Conservation (phyloP, 2,113 vertebrate species). For the Corvus cornix region DNA sequence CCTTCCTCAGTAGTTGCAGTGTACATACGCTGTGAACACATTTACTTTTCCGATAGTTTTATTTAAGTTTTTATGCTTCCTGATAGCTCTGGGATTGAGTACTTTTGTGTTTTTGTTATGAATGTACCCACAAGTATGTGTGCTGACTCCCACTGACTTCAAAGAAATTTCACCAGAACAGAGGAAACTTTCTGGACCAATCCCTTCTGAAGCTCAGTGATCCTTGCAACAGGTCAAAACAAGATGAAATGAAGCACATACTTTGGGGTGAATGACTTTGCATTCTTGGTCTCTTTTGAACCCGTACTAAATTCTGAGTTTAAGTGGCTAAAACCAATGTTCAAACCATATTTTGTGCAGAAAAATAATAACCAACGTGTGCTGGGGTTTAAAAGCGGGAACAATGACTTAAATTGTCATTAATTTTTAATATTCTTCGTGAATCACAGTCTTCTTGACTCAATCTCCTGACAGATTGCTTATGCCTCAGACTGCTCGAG, state of each 20-base stretch:
- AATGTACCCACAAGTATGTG: not conserved
- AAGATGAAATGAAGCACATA: not conserved
- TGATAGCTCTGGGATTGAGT: not conserved
- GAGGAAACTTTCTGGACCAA: not conserved
- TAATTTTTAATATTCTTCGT: not conserved
- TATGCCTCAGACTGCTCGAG: not conserved
- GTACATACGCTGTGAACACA: not conserved
- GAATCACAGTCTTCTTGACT: not conserved
- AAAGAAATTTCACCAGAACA: not conserved
- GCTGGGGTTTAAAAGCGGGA: not conserved
- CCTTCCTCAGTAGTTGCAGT: not conserved
- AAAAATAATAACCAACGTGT: not conserved
- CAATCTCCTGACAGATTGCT: not conserved
- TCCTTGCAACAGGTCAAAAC: not conserved
- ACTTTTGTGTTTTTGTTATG: not conserved
- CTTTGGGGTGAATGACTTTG: not conserved
- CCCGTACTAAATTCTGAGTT: not conserved
- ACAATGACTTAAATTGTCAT: not conserved
- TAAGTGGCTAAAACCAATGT: not conserved
- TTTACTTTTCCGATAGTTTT: not conserved
- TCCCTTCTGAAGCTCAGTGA: not conserved
- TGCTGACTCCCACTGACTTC: not conserved
- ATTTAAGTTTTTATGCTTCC: not conserved
- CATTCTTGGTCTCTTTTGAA: not conserved
- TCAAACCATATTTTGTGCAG: not conserved